Evolutionary conservation across 1,140 invertebrate genomes (phyloP).

Genomic region (Brachionus plicatilis): DNA sequence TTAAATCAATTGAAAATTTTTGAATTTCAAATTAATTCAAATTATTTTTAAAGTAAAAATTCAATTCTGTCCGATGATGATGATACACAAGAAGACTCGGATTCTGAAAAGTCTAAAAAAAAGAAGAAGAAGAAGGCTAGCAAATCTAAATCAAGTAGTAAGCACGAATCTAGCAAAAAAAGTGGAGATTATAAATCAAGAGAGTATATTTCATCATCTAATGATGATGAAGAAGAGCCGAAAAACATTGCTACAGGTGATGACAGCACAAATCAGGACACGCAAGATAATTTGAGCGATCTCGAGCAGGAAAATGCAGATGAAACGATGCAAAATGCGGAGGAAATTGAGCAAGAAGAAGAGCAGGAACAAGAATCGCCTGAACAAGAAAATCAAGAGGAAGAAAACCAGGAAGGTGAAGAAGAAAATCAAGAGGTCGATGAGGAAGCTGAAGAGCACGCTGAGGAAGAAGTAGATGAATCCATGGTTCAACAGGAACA

Average conservation of each 20-base stretch:
- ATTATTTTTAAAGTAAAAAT: constrained; percentile 16
- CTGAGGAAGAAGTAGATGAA: not conserved
- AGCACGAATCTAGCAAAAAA: constrained; percentile 43
- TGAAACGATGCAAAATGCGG: constrained; percentile 39
- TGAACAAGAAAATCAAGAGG: not conserved
- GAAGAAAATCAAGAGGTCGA: not conserved
- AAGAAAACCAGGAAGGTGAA: not conserved
- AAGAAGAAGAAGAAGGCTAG: constrained; percentile 45
- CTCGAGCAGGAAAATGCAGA: constrained; percentile 45
- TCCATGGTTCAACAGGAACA: not conserved
- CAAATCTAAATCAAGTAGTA: constrained; percentile 42
- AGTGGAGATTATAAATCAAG: constrained; percentile 7
- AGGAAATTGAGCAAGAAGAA: constrained; percentile 41
- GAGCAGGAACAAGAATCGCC: not conserved
- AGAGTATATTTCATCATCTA: constrained; percentile 36
- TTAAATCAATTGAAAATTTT: no score
- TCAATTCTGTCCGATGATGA: not conserved
- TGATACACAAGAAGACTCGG: not conserved
- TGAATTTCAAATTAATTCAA: not conserved
- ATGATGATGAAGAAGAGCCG: constrained; percentile 46
- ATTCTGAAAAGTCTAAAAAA: constrained; percentile 53
- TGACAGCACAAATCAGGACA: constrained; percentile 40
- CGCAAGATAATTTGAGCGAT: constrained; percentile 44
- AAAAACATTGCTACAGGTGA: constrained; percentile 45
- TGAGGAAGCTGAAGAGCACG: not conserved